Conservation (phyloP, 2,888 invertebrate species). For the Eustalomyia histrio region DNA sequence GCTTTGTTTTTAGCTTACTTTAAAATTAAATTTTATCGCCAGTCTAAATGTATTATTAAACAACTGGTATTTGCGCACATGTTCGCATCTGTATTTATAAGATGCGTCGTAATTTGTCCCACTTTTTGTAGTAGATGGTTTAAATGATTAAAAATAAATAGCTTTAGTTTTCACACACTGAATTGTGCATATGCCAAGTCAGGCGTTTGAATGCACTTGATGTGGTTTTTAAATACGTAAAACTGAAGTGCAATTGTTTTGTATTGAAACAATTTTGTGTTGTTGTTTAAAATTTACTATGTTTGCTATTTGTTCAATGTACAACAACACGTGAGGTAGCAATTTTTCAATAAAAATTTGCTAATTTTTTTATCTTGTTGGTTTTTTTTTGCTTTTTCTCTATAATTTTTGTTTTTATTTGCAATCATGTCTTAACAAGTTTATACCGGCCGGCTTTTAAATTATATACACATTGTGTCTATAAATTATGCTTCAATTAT, state of each 20-base stretch:
- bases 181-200: not conserved
- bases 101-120: slow-evolving; percentile 69
- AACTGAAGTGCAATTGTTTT: slow-evolving; percentile 50
- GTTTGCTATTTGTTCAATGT: slow-evolving; percentile 5
- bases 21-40: not conserved
- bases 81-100: slow-evolving; percentile 34
- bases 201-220: slow-evolving; percentile 51
- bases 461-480: slow-evolving; percentile 23
- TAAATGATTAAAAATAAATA: slow-evolving; percentile 47
- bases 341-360: slow-evolving; percentile 62
- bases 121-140: slow-evolving; percentile 65
- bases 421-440: slow-evolving; percentile 46
- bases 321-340: slow-evolving; percentile 57
- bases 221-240: slow-evolving; percentile 4
- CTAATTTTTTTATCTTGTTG: slow-evolving; percentile 48
- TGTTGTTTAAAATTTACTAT: not conserved
- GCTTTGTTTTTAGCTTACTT: not conserved
- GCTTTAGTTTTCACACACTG: slow-evolving; percentile 49
- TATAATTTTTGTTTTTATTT: slow-evolving; percentile 1
- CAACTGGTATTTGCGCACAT: not conserved
- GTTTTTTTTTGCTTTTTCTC: slow-evolving; percentile 15
- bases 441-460: slow-evolving; percentile 66
- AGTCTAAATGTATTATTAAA: not conserved
- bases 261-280: slow-evolving; percentile 17
- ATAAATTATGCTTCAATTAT: slow-evolving; percentile 49